Evolutionary conservation across 1,140 invertebrate species (phyloP).

Genomic region (Drosophila parvula): DNA sequence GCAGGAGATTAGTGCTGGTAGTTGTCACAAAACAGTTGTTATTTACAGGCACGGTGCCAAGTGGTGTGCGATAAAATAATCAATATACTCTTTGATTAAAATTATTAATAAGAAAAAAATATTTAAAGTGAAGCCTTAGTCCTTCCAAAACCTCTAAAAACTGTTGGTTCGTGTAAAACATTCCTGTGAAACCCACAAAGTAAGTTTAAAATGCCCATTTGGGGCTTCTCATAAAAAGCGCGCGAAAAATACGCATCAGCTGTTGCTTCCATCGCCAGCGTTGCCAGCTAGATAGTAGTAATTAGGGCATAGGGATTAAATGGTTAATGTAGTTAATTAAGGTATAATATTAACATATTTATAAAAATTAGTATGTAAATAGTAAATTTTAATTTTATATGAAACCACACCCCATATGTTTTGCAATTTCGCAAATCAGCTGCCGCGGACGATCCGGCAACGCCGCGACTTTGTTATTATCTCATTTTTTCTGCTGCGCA

Average conservation of each 20-base stretch:
- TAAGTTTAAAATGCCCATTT: conserved; percentile 36
- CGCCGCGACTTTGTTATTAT: conserved; percentile 70
- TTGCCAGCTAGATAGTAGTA: conserved; percentile 29
- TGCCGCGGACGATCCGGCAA: conserved; percentile 56
- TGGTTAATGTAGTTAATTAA: too few relatives aligned
- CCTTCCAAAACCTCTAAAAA: not conserved
- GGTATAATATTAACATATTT: too few relatives aligned
- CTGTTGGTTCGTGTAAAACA: conserved; percentile 2
- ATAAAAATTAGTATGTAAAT: not conserved
- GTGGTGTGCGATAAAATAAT: not conserved
- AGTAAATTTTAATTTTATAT: not conserved
- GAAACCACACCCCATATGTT: conserved; percentile 15
- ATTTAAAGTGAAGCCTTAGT: not conserved
- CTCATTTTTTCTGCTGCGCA: conserved; percentile 82
- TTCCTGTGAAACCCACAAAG: conserved; percentile 30
- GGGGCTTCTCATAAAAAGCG: conserved; percentile 17
- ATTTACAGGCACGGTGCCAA: not conserved
- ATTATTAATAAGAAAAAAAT: not conserved
- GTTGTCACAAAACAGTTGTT: conserved; percentile 1
- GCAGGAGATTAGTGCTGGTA: conserved; percentile 5
- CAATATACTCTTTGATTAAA: not conserved
- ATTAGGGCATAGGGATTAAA: not conserved
- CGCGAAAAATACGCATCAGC: conserved; percentile 51
- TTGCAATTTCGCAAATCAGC: conserved; percentile 54
- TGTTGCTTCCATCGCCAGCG: conserved; percentile 47